Evolutionary conservation across 2,797 vertebrate genomes (phyloP).

Genomic region (Onychomys arenicola): DNA sequence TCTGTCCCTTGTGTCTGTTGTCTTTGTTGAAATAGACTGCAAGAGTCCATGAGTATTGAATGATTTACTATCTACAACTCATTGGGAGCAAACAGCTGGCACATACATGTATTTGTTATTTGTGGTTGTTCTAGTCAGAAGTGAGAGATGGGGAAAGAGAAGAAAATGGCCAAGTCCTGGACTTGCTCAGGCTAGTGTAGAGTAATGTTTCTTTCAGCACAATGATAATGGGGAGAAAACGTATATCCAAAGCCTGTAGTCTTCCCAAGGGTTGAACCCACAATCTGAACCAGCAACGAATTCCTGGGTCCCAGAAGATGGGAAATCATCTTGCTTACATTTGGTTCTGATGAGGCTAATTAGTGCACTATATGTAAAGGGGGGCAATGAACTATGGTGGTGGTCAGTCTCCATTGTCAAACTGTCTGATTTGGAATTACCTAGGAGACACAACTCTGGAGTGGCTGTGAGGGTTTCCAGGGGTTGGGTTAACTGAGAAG

Average conservation of each 20-base stretch:
- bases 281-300: neutral
- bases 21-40: conserved; percentile 13
- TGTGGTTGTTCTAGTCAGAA: neutral
- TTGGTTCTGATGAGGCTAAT: neutral
- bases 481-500: neutral
- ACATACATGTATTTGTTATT: neutral
- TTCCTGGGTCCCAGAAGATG: neutral
- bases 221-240: too few relatives aligned
- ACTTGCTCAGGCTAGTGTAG: conserved; percentile 33
- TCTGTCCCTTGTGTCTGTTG: neutral
- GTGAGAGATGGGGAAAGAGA: neutral
- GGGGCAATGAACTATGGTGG: neutral
- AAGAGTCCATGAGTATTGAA: neutral
- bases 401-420: neutral
- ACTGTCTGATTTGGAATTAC: neutral
- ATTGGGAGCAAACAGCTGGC: neutral
- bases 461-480: too few relatives aligned
- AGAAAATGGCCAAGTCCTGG: neutral
- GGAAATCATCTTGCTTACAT: conserved; percentile 20
- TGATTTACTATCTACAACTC: neutral
- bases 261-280: neutral
- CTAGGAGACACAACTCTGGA: neutral
- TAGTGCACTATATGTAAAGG: neutral
- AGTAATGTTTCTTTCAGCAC: neutral
- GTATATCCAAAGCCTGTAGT: neutral